These are phyloP conservation scores for Chaetura pelagica DNA, from an alignment of 2,113 vertebrate species.

Conservation along the genomic window DNA sequence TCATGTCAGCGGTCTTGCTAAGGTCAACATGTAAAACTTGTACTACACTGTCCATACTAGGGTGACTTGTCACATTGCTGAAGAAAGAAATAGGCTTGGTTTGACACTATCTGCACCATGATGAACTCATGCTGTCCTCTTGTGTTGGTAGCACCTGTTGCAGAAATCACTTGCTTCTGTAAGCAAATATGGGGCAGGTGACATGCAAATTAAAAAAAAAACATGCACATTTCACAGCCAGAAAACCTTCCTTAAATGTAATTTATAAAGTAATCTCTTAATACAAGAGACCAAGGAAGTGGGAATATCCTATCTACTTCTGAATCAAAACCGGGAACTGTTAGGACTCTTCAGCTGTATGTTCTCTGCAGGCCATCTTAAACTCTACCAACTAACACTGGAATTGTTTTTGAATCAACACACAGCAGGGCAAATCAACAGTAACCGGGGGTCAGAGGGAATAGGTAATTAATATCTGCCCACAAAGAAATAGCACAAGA, in stretches of 20 bases:
- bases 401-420: neutral
- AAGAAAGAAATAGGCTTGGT: neutral
- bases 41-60: neutral
- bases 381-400: neutral
- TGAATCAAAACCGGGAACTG: neutral
- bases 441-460: too few species aligned
- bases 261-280: neutral
- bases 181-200: neutral
- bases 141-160: neutral
- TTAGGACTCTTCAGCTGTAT: neutral
- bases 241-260: neutral
- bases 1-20: neutral
- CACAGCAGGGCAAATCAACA: neutral
- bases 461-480: neutral
- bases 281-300: neutral
- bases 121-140: neutral
- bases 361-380: neutral
- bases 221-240: neutral
- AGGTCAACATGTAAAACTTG: accelerated
- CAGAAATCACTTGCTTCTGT: neutral
- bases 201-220: accelerated
- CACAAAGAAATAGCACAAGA: neutral
- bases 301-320: neutral
- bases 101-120: neutral
- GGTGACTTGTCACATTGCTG: accelerated